Percentiles rank a stretch among this genome's conserved stretches.
phyloP scores from a whole-genome alignment of 2,113 vertebrate genomes.

The Nerophis lumbriciformis region DNA sequence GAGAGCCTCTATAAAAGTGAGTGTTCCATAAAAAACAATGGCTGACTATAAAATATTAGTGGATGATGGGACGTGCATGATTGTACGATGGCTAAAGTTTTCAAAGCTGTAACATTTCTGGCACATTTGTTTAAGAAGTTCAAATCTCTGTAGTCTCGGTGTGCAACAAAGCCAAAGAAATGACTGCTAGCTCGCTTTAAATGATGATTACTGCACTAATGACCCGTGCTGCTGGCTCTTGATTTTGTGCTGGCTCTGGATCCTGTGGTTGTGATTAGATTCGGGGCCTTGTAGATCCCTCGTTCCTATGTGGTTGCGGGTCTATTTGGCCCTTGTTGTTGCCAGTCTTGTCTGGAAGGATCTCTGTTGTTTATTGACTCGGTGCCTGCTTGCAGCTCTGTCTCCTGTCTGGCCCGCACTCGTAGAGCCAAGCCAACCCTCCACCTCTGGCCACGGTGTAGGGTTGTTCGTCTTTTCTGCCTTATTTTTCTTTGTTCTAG shows the following conservation, averaged over 20 bases:
- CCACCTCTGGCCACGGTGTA: slow-evolving; percentile 14
- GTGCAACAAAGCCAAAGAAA: slow-evolving; percentile 38
- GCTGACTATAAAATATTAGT: not conserved
- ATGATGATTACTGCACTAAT: slow-evolving; percentile 43
- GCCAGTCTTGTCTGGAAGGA: slow-evolving; percentile 35
- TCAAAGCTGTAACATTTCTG: slow-evolving; percentile 1
- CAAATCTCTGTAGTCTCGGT: not conserved
- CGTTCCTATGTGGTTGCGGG: slow-evolving; percentile 13
- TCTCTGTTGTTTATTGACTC: slow-evolving; percentile 52
- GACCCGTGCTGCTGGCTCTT: slow-evolving; percentile 28
- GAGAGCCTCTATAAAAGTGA: too few species aligned
- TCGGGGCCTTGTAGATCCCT: slow-evolving; percentile 19
- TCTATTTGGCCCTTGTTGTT: slow-evolving; percentile 20
- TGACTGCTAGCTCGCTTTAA: slow-evolving; percentile 4
- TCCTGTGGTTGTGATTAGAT: slow-evolving; percentile 34
- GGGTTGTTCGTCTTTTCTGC: slow-evolving; percentile 5
- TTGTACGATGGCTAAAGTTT: slow-evolving; percentile 13
- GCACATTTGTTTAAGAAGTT: slow-evolving; percentile 9
- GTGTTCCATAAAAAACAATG: too few species aligned
- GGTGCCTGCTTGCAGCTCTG: slow-evolving; percentile 34
- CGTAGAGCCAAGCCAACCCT: slow-evolving; percentile 1
- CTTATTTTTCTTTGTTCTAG: not conserved
- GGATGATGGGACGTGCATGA: not conserved
- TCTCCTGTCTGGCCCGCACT: slow-evolving; percentile 29
- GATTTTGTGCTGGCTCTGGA: slow-evolving; percentile 27